Evolutionary conservation across 30 jellyfish, hydroid and myxozoan genomes (phyloP).

Genomic region (Cassiopea xamachana): DNA sequence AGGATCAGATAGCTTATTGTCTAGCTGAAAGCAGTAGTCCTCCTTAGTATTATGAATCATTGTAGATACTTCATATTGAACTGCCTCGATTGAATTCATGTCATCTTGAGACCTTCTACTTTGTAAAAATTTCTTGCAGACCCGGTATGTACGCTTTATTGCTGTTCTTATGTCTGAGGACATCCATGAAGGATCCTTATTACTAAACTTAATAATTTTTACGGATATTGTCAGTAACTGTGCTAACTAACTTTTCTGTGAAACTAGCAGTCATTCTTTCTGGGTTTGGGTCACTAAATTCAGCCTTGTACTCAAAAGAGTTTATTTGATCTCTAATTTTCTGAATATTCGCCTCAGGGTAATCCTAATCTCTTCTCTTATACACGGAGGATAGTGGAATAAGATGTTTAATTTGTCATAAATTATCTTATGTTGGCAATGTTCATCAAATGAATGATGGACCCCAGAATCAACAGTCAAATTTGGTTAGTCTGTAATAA

Average conservation of each 20-base stretch:
- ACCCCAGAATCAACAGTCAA: neutral
- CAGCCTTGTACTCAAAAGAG: neutral
- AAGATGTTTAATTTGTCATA: neutral
- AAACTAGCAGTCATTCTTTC: constrained; percentile 2
- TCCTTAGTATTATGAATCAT: constrained; percentile 39
- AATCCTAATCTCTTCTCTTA: constrained; percentile 11
- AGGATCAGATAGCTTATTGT: constrained; percentile 28
- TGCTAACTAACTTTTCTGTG: neutral
- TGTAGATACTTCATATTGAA: neutral
- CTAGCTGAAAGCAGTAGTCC: neutral
- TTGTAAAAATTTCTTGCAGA: too few relatives aligned
- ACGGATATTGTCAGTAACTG: too few relatives aligned
- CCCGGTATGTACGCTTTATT: too few relatives aligned
- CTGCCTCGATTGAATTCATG: too few relatives aligned
- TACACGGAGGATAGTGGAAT: constrained; percentile 21
- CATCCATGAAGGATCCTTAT: too few relatives aligned
- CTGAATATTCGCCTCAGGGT: neutral
- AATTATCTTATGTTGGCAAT: constrained; percentile 32
- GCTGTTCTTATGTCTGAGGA: too few relatives aligned
- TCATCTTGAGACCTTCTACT: too few relatives aligned
- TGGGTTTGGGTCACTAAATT: neutral
- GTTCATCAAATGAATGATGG: constrained; percentile 20
- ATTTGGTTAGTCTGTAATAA: neutral
- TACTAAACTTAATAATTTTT: too few relatives aligned
- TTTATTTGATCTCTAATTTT: neutral